A percentile compares a stretch with the other conserved stretches of the same genome.
Conservation (phyloP, 92 coral and sea anemone genomes). For the Epizoanthus stellaris region DNA sequence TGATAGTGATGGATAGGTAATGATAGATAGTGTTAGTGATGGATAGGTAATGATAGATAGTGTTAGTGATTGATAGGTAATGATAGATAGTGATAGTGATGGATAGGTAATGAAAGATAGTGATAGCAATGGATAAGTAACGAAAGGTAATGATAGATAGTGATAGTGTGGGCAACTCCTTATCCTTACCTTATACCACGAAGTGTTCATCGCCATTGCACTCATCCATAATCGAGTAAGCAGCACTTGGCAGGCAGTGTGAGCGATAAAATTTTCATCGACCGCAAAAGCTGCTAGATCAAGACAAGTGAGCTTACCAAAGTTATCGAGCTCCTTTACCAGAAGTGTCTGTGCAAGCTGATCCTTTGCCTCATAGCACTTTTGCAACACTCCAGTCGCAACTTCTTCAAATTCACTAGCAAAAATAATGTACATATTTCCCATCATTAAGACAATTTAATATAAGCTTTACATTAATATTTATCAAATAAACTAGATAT, state of each 20-base stretch:
- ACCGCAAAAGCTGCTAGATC: constrained; percentile 88
- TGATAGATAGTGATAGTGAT: neutral
- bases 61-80: too few species aligned
- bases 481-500: too few species aligned
- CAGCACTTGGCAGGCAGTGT: constrained; percentile 85
- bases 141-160: too few species aligned
- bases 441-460: too few species aligned
- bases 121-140: neutral
- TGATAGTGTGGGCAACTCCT: neutral
- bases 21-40: too few species aligned
- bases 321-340: constrained; percentile 83
- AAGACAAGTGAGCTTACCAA: constrained; percentile 83
- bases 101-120: neutral
- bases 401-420: constrained; percentile 82
- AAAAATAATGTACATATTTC: neutral
- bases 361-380: constrained; percentile 88
- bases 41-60: neutral
- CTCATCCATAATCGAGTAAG: constrained; percentile 99
- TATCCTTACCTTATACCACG: constrained; percentile 86
- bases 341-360: constrained; percentile 81
- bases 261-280: constrained; percentile 89
- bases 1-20: neutral
- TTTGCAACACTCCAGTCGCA: constrained; percentile 82
- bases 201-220: constrained; percentile 92
- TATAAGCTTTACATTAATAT: too few species aligned